Evolutionary conservation across 2,888 invertebrate genomes (phyloP), one percentile per base, ranked within the genome.

Genomic region (Baronia brevicornis): DNA sequence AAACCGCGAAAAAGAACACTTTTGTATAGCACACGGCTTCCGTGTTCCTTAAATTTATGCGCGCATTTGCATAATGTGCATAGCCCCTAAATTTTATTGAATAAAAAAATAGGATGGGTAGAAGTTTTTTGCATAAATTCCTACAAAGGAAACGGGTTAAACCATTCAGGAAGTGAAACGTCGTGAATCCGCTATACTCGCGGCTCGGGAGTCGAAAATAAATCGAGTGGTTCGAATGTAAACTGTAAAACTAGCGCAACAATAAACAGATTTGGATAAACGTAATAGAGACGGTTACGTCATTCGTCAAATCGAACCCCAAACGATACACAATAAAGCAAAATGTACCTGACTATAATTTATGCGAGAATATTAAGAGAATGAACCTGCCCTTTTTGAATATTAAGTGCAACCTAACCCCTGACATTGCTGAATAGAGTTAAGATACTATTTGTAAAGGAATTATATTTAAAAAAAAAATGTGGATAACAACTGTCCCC

Each of bases 71-170:
- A 85, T 85, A 85, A 84, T 80, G 68, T 84, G 84, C 80, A 84
- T 80, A 65, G 74, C 75, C 84, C 84, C 80, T 77, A 80, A 80
- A 78, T 75, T 77, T 78, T 75, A 82, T 84, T 84, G 74, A 84
- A 78, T 78, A 78, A 84, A 84, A 84, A 85, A 84, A 84, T 84
- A 84, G 85, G 85, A 85, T 85, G 85, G 84, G 84, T 84, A 84
- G 49, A 67, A 74, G 78, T 79, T 84, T 84, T 85, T 85, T 85
- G 85, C 85, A 85, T 85, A 85, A 79, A 80, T 77, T 82, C 74
- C 66, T 68, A 79, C 82, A 84, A 82, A 82, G 71, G 82, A 79
- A 85, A 82, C 82, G 82, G 84, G 84, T 82, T 84, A 77, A 77
- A 66, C 65, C 67, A 70, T 78, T 74, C 75, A 79, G 82, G 84